Percentiles rank a stretch among this genome's conserved stretches.
These are phyloP conservation scores for Stratiomys singularior DNA, from an alignment of 2,888 invertebrate genomes.

Conservation along the genomic window DNA sequence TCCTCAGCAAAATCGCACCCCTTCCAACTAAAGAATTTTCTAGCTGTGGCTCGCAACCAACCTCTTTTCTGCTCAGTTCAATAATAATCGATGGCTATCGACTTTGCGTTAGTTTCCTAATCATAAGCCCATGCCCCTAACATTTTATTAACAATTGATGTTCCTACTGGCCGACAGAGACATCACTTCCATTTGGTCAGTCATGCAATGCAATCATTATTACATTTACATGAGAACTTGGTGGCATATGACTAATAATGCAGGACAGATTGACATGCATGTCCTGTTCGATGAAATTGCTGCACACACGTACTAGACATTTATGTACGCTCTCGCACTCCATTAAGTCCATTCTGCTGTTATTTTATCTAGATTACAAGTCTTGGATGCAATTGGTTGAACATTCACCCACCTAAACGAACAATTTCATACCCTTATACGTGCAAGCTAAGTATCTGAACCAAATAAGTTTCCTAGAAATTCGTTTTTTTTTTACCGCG, in stretches of 20 bases:
- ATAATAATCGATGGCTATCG: not conserved
- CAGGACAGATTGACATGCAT: constrained; percentile 14
- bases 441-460: not conserved
- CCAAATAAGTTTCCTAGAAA: not conserved
- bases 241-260: constrained; percentile 24
- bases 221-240: constrained; percentile 47
- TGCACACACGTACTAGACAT: not conserved
- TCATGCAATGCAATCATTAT: constrained; percentile 57
- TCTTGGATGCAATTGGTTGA: not conserved
- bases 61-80: not conserved
- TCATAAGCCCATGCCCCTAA: not conserved
- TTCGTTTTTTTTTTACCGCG: not conserved
- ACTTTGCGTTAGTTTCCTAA: not conserved
- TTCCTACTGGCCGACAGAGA: not conserved
- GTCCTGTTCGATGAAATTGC: not conserved
- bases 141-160: not conserved
- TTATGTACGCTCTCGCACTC: not conserved
- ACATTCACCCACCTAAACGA: not conserved
- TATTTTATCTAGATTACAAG: not conserved
- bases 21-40: too few relatives aligned
- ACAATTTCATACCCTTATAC: not conserved
- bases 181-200: constrained; percentile 29
- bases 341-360: not conserved
- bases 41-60: too few relatives aligned
- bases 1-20: too few relatives aligned